Evolutionary conservation across 1,140 invertebrate genomes (phyloP).

Genomic region (Bombus vancouverensis): DNA sequence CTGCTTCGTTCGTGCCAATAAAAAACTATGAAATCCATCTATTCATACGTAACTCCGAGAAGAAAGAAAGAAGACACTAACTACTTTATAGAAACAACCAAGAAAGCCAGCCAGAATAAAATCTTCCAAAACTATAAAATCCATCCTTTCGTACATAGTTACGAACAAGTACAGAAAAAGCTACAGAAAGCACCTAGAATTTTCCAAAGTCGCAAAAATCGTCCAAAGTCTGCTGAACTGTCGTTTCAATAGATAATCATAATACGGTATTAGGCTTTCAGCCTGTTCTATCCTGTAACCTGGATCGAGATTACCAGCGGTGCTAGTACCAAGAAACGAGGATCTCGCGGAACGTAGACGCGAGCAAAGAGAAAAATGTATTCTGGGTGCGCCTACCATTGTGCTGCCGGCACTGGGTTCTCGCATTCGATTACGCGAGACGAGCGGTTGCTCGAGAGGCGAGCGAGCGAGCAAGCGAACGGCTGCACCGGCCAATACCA

Average conservation of each 20-base stretch:
- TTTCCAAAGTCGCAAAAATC: background rate
- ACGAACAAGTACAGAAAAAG: too few species aligned
- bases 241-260: background rate
- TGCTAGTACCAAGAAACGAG: constrained; percentile 27
- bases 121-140: background rate
- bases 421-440: constrained; percentile 67
- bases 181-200: background rate
- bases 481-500: constrained; percentile 68
- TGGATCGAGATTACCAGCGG: background rate
- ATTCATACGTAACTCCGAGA: too few species aligned
- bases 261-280: background rate
- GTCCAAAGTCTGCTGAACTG: background rate
- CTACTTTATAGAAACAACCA: too few species aligned
- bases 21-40: too few species aligned
- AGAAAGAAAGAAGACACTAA: too few species aligned
- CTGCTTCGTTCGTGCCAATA: background rate
- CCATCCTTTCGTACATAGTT: background rate
- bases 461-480: constrained; percentile 57
- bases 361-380: constrained; percentile 55
- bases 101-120: too few species aligned
- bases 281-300: background rate
- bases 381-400: constrained; percentile 70
- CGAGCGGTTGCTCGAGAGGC: constrained; percentile 52
- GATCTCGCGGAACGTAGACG: constrained; percentile 58
- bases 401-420: constrained; percentile 60